Percentiles rank a stretch among this genome's conserved stretches.
Evolutionary conservation across 2,888 invertebrate species (phyloP).

Genomic region (Himalopsyche japonica): DNA sequence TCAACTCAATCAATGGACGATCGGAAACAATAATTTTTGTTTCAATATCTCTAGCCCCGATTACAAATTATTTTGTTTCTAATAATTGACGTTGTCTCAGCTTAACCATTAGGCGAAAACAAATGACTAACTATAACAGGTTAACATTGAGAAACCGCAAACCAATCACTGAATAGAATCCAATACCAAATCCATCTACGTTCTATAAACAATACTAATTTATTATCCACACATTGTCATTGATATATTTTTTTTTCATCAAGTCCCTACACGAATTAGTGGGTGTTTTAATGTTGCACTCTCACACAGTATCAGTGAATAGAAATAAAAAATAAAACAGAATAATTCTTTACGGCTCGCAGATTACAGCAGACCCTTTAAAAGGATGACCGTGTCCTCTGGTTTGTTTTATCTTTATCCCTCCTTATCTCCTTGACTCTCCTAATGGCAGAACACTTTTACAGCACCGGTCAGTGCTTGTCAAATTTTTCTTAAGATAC

Average conservation of each 20-base stretch:
- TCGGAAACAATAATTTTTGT: no score
- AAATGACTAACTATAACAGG: no score
- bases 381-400: not conserved
- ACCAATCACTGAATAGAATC: not conserved
- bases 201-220: not conserved
- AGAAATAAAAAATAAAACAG: not conserved
- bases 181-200: not conserved
- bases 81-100: no score
- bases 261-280: not conserved
- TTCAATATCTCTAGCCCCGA: no score
- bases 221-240: not conserved
- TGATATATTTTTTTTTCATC: not conserved
- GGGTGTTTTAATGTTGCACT: not conserved
- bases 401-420: not conserved
- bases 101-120: no score
- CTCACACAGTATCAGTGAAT: not conserved
- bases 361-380: not conserved
- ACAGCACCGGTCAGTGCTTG: not conserved
- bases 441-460: not conserved
- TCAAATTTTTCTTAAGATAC: not conserved
- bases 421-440: not conserved
- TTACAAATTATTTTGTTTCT: no score
- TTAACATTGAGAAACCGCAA: no score
- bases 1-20: no score
- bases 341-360: not conserved